A percentile compares a stretch with the other conserved stretches of the same genome.
Evolutionary conservation across 2,113 vertebrate genomes (phyloP).

Genomic region (Oreochromis aureus): DNA sequence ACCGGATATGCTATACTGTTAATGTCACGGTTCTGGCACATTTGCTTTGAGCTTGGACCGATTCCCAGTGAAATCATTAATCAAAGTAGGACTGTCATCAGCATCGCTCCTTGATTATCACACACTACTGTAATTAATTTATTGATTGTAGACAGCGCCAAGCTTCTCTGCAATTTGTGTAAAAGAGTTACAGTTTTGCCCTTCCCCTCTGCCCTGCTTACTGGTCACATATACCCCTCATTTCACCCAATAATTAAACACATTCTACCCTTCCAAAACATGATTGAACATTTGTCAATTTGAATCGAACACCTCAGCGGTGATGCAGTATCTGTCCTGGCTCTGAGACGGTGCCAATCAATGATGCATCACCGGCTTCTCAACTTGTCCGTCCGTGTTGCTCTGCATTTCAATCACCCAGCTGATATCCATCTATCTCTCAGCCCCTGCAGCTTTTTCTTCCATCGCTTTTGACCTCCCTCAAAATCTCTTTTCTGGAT

Average conservation of each 20-base stretch:
- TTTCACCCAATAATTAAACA: constrained; percentile 62
- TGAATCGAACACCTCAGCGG: constrained; percentile 43
- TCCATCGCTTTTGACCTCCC: constrained; percentile 11
- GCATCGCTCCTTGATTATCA: constrained; percentile 40
- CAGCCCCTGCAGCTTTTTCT: not conserved
- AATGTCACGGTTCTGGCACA: constrained; percentile 33
- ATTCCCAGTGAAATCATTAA: constrained; percentile 39
- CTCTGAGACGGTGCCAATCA: constrained; percentile 48
- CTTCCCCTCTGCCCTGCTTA: not conserved
- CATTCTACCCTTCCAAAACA: constrained; percentile 5
- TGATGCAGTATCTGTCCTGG: constrained; percentile 34
- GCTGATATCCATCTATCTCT: constrained; percentile 32
- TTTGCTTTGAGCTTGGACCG: constrained; percentile 26
- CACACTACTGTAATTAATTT: constrained; percentile 48
- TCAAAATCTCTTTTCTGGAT: not conserved
- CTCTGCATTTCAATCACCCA: constrained; percentile 43
- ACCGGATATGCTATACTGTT: constrained; percentile 20
- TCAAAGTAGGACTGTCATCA: constrained; percentile 48
- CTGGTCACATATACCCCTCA: constrained; percentile 16
- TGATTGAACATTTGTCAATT: constrained; percentile 33
- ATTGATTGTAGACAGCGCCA: constrained; percentile 48
- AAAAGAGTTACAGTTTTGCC: not conserved
- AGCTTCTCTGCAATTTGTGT: constrained; percentile 2
- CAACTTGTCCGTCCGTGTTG: constrained; percentile 1
- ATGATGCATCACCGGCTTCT: constrained; percentile 44